A percentile compares a stretch with the other conserved stretches of the same genome.
Conservation (phyloP, 2,888 invertebrate species). For the Lasioglossum morio region DNA sequence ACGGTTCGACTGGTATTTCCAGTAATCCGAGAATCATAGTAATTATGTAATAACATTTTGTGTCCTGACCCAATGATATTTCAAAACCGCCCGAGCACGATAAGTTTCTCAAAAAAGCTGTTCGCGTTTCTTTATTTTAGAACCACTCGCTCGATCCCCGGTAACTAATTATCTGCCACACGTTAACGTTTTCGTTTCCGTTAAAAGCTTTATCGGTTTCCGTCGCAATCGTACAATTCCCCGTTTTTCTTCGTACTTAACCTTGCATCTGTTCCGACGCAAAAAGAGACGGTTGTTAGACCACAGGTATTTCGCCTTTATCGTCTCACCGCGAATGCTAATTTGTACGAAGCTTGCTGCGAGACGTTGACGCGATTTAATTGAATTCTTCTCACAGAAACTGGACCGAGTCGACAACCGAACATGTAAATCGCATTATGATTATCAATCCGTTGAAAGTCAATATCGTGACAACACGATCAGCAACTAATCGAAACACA, state of each 20-base stretch:
- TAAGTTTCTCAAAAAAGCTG: background rate
- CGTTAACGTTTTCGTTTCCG: background rate
- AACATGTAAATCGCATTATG: background rate
- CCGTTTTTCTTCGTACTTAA: background rate
- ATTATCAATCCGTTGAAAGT: background rate
- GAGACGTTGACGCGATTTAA: background rate
- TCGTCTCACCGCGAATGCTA: background rate
- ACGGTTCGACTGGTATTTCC: conserved; percentile 35
- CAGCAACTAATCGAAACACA: background rate
- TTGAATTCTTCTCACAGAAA: background rate
- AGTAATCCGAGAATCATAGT: conserved; percentile 12
- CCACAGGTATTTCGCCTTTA: background rate
- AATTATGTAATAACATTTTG: conserved; percentile 10
- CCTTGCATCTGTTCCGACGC: background rate
- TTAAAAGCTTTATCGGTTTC: background rate
- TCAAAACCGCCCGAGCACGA: background rate
- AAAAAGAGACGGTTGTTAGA: background rate
- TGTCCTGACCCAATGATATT: conserved; percentile 5
- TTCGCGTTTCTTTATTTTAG: background rate
- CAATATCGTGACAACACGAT: background rate
- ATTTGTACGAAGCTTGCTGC: background rate
- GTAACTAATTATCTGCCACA: background rate
- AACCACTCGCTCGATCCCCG: background rate
- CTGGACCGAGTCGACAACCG: background rate
- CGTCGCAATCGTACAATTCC: background rate